These are phyloP conservation scores for Mormyrus hasselquistii DNA, from an alignment of 2,797 vertebrate genomes.

Conservation along the genomic window DNA sequence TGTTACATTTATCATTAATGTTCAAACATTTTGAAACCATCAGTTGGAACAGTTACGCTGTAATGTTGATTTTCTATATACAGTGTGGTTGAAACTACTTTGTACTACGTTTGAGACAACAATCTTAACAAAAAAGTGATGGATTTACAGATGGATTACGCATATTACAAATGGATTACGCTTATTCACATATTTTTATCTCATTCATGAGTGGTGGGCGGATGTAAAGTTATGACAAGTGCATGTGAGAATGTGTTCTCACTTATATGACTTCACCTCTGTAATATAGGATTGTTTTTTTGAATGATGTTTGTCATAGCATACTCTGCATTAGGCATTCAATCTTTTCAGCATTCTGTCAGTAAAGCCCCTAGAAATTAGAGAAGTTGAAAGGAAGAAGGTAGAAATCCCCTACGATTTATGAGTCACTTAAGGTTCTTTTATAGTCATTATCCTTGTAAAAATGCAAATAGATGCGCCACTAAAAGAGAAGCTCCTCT, in stretches of 20 bases:
- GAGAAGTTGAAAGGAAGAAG: neutral
- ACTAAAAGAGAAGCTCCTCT: neutral
- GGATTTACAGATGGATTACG: neutral
- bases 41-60: neutral
- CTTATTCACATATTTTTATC: neutral
- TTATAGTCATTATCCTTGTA: neutral
- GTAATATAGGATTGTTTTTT: neutral
- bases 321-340: neutral
- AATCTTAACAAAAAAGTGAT: neutral
- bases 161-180: neutral
- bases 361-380: neutral
- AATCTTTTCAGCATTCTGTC: neutral
- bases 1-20: neutral
- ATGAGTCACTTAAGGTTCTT: neutral
- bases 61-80: neutral
- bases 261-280: neutral
- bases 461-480: neutral
- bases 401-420: neutral
- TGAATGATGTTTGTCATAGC: neutral
- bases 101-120: neutral
- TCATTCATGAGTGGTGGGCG: neutral
- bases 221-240: neutral
- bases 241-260: neutral
- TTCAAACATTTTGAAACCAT: neutral
- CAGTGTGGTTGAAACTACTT: neutral